These are phyloP conservation scores for Girardia tigrina DNA, from an alignment of 2,888 invertebrate species.

Conservation along the genomic window DNA sequence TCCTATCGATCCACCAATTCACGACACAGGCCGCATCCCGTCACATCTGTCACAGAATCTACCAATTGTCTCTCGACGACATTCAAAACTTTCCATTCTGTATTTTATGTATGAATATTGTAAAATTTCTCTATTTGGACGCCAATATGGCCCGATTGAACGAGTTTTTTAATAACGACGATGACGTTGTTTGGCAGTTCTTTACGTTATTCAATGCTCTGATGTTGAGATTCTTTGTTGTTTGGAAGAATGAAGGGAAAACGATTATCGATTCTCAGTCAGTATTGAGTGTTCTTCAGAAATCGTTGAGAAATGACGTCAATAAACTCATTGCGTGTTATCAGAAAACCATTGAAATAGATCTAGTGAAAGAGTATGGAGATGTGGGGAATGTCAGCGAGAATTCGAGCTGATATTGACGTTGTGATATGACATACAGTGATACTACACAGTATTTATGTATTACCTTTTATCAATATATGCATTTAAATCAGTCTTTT, in stretches of 20 bases:
- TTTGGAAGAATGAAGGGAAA: conserved; percentile 2
- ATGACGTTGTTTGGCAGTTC: not conserved
- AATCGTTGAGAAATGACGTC: not conserved
- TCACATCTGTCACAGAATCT: not conserved
- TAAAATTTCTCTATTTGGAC: conserved; percentile 1
- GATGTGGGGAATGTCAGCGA: no score
- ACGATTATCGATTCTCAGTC: not conserved
- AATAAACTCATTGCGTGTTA: not conserved
- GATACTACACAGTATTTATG: no score
- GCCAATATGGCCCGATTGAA: not conserved
- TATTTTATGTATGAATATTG: not conserved
- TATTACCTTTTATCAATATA: no score
- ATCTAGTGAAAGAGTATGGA: not conserved
- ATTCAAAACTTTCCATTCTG: conserved; percentile 3
- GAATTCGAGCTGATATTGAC: no score
- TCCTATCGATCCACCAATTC: not conserved
- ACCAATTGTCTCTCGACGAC: not conserved
- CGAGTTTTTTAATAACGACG: not conserved
- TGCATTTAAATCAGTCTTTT: no score
- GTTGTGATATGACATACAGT: no score
- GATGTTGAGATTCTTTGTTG: not conserved
- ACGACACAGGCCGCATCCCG: not conserved
- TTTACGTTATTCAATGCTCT: not conserved
- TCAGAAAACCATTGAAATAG: not conserved
- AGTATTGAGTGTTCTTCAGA: not conserved